Base-by-base conservation (phyloP, 2,113 vertebrate species). In the Caracal caracal region DNA sequence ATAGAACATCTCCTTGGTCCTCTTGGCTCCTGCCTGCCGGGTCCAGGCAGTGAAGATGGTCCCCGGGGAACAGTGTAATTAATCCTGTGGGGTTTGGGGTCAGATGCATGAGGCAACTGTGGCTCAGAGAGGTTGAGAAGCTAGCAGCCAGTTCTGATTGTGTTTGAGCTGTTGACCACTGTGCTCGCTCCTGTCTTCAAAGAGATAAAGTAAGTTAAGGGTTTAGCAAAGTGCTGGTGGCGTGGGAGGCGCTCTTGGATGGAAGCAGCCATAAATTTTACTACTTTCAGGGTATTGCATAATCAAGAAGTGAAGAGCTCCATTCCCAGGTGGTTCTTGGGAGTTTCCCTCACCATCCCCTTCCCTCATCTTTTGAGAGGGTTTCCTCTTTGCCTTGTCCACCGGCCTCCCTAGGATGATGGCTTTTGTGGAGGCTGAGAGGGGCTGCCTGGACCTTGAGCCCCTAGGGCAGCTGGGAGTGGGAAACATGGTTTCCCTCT, bases 51-150 rank as follows among this genome's bases (percentile, higher is more conserved):
- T 61, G 90, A 70, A 43, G 68, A 35, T 88, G 93, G 88, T 43
- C 88, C 93, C n/a, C 11, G 3, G 17, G 88, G 85, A 82, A 93
- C 40, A 7, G 61, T 24, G 33, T 83, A 79, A 95, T 33, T 86
- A 94, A 86, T 73, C 53, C 76, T 0, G 7, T 88, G 78, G 63
- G 4, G 63, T n/a, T 47, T 93, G 63, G 70, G 82, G 79, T 89
- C 40, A 83, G 84, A 87, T 33, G 28, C 70, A 26, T 2, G 43
- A 68, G 40, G 89, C 68, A 76, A 73, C 85, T 88, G 63, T 15
- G 30, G 81, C 49, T 47, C 86, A 17, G 87, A 79, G 90, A 94
- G 61, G 43, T 93, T 95, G 87, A 94, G 95, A 94, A 97, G 93
- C 35, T 43, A 19, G 10, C 43, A 79, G 53, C 88, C 0, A 2